A percentile compares a stretch with the other conserved stretches of the same genome.
phyloP scores from a whole-genome alignment of 1,140 invertebrate genomes.

The Nomia melanderi region DNA sequence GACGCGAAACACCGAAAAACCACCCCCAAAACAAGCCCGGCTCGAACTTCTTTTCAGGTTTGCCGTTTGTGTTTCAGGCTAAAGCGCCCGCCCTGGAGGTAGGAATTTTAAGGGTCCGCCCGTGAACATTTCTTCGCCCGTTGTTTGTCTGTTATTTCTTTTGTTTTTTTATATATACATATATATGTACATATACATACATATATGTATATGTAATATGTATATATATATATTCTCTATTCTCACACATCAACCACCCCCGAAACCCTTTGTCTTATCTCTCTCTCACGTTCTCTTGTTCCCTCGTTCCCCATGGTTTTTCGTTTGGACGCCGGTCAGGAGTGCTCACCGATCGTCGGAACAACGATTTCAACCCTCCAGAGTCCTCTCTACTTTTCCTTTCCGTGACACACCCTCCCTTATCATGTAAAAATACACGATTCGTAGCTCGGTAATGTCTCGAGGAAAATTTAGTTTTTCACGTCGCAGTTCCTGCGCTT shows the following conservation, averaged over 20 bases:
- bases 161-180: not conserved
- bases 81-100: constrained; percentile 79
- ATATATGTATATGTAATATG: too few species aligned
- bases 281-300: not conserved
- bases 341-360: constrained; percentile 44
- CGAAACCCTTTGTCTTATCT: constrained; percentile 1
- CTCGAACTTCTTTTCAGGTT: constrained; percentile 70
- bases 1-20: not conserved
- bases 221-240: too few species aligned
- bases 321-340: constrained; percentile 29
- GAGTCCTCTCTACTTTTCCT: too few species aligned
- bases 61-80: constrained; percentile 81
- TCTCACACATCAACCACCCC: constrained; percentile 38
- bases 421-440: not conserved
- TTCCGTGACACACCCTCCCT: not conserved
- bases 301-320: not conserved
- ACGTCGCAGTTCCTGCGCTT: too few species aligned
- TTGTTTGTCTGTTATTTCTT: constrained; percentile 52
- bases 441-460: not conserved
- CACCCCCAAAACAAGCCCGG: not conserved
- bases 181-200: not conserved
- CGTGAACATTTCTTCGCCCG: constrained; percentile 58
- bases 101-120: constrained; percentile 73
- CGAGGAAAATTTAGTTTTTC: too few species aligned
- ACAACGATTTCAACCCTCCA: not conserved